phyloP scores from a whole-genome alignment of 2,113 vertebrate species.

The Actenoides hombroni region DNA sequence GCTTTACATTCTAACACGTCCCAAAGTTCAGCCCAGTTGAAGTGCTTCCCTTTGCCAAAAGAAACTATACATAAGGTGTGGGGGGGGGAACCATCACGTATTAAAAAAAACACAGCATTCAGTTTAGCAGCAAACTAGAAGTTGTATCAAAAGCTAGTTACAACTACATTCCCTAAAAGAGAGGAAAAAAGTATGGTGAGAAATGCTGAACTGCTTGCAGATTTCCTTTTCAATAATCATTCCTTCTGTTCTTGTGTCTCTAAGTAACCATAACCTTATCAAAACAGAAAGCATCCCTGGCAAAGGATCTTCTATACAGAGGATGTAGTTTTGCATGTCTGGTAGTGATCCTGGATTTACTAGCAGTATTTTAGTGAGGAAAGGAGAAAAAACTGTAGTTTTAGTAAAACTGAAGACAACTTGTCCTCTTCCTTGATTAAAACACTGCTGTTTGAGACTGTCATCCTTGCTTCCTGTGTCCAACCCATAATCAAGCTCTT shows the following conservation, averaged over 20 bases:
- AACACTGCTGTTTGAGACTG: not conserved
- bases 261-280: not conserved
- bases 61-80: not conserved
- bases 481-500: not conserved
- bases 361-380: not conserved
- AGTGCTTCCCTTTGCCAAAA: not conserved
- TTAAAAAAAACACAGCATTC: not conserved
- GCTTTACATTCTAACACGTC: constrained; percentile 11
- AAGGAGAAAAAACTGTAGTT: not conserved
- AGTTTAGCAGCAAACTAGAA: not conserved
- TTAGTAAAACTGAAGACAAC: not conserved
- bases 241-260: not conserved
- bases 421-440: not conserved
- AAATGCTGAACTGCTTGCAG: not conserved
- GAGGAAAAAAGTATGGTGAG: not conserved
- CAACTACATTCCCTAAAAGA: not conserved
- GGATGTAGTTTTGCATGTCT: not conserved
- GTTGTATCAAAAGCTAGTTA: not conserved
- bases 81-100: not conserved
- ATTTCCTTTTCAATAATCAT: not conserved
- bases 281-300: not conserved
- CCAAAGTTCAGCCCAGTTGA: not conserved
- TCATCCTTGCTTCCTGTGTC: not conserved
- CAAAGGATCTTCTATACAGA: not conserved
- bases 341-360: not conserved